Conservation (phyloP, 2,888 invertebrate species). For the Invenusta paracnida region DNA sequence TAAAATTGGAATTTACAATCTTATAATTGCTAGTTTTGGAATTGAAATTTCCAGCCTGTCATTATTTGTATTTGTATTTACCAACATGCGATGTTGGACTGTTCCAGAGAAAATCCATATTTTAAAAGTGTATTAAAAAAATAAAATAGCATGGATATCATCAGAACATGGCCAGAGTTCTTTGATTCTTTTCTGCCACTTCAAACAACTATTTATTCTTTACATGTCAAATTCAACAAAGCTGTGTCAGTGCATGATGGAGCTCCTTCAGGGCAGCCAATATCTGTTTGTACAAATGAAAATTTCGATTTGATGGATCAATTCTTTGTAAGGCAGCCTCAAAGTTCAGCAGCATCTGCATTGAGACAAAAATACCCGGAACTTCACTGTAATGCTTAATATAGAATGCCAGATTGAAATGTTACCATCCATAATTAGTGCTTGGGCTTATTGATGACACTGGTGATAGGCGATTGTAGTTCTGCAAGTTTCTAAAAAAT, state of each 20-base stretch:
- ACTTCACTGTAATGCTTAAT: constrained; percentile 14
- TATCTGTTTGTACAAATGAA: neutral
- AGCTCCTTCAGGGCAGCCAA: neutral
- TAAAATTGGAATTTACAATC: neutral
- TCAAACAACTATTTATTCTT: constrained; percentile 5
- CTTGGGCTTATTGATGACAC: constrained; percentile 19
- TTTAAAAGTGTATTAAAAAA: neutral
- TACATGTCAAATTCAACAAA: constrained; percentile 3
- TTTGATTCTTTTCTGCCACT: neutral
- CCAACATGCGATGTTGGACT: constrained; percentile 6
- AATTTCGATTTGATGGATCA: neutral
- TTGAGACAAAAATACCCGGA: neutral
- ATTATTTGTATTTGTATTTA: neutral
- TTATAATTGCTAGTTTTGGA: neutral
- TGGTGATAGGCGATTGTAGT: constrained; percentile 9
- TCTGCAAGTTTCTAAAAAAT: neutral
- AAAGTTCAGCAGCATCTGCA: constrained; percentile 6
- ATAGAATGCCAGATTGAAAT: neutral
- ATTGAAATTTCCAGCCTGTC: neutral
- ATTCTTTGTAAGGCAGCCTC: neutral
- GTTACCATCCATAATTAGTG: constrained; percentile 8
- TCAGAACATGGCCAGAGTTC: constrained; percentile 29
- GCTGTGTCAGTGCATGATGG: constrained; percentile 11
- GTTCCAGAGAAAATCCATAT: constrained; percentile 27
- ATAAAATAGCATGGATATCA: neutral